Evolutionary conservation across 2,797 vertebrate genomes (phyloP), one percentile per base, ranked within the genome.

Genomic region (Enteromius viviparus): DNA sequence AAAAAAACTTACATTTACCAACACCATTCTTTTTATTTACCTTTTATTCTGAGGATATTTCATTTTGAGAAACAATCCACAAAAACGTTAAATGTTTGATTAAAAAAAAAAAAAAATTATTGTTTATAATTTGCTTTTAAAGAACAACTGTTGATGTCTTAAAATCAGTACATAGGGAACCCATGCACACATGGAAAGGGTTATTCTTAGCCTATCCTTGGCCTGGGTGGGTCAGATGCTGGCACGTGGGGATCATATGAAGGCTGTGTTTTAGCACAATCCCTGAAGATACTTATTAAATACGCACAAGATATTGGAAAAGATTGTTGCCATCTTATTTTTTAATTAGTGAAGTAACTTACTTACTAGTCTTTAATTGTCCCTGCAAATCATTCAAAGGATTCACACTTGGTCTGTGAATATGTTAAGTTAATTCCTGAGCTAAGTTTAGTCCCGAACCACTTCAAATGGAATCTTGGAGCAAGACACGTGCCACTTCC

Each of bases 161-260:
- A 26, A 70, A 42, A 4, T 47, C 69, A 53, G 70, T 40, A 75
- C 68, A 87, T 34, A 78, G 32, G 37, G 81, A 86, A 76, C 34
- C 29, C 23, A 79, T 34, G 74, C 74, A 76, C n/a, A 91, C 90
- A 92, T 74, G 85, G 49, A 83, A 80, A 23, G 75, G 32, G 83
- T 89, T 93, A 93, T 93, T 91, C 90, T 91, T 93, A 90, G 88
- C 89, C 90, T 88, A 78, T 91, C 91, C 87, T 91, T 53, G 77
- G 23, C 42, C 21, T 37, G 64, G 14, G 78, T 51, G 37, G 60
- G 34, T 82, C 90, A 89, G 87, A 90, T 81, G 21, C 64, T 80
- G 76, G 14, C 81, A 78, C 60, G 84, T 58, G 87, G 69, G 34
- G 77, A 83, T 88, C 85, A 76, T 58, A 49, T 84, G 82, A 80